These are phyloP conservation scores for Acanthopagrus latus DNA, from an alignment of 2,797 vertebrate species.

Conservation along the genomic window DNA sequence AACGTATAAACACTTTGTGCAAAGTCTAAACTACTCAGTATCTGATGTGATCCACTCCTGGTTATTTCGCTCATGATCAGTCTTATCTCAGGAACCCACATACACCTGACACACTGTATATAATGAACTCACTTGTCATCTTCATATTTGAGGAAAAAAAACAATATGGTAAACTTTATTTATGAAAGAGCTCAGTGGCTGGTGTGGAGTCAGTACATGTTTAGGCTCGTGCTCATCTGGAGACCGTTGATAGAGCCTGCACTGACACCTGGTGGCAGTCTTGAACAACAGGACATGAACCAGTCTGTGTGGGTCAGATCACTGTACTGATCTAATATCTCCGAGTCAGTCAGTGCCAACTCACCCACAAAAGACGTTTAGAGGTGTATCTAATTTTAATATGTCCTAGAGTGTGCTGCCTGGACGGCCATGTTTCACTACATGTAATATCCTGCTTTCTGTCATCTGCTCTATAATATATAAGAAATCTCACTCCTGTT, in stretches of 20 bases:
- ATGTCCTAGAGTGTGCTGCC: background rate
- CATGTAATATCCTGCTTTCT: constrained; percentile 3
- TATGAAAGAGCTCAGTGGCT: background rate
- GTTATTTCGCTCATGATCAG: background rate
- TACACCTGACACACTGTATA: background rate
- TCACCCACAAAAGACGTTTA: too few relatives aligned
- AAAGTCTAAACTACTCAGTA: background rate
- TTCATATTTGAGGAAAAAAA: background rate
- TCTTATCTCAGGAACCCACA: background rate
- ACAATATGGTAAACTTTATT: too few relatives aligned
- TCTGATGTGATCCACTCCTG: background rate
- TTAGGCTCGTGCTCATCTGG: background rate
- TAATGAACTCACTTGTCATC: background rate
- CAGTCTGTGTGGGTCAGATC: background rate
- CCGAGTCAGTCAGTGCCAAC: too few relatives aligned
- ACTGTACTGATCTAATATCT: background rate
- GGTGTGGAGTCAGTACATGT: background rate
- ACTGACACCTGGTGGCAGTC: constrained; percentile 74
- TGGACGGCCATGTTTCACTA: background rate
- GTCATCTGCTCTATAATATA: background rate
- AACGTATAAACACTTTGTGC: background rate
- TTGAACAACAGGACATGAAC: background rate
- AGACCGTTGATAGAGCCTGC: constrained; percentile 31
- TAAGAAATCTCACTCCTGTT: background rate
- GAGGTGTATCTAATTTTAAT: background rate